phyloP scores from a whole-genome alignment of 2,797 vertebrate genomes.

The Forpus xanthops region DNA sequence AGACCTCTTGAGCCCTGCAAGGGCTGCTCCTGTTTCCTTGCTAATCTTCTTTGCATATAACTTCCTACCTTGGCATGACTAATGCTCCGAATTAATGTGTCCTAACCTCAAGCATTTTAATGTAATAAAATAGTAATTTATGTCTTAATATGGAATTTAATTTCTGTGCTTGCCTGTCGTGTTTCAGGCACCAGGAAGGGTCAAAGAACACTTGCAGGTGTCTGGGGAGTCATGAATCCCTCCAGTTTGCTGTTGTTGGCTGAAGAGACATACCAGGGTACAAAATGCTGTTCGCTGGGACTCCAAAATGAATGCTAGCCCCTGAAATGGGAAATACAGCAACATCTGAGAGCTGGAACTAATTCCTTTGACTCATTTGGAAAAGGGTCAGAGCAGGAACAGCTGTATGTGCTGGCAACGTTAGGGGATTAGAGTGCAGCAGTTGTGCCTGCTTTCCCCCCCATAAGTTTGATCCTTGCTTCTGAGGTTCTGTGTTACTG shows the following conservation, averaged over 20 bases:
- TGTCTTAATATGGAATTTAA: not conserved
- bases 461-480: not conserved
- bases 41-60: not conserved
- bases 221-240: not conserved
- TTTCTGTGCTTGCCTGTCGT: not conserved
- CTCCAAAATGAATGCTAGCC: constrained; percentile 3
- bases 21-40: not conserved
- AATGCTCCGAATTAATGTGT: not conserved
- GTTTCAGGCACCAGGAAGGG: not conserved
- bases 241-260: not conserved
- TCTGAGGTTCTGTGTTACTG: not conserved
- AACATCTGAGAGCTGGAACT: not conserved
- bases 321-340: constrained; percentile 41
- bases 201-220: constrained; percentile 5
- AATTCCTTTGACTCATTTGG: constrained; percentile 8
- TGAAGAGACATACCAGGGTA: not conserved
- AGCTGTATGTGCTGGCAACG: not conserved
- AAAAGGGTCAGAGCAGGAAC: not conserved
- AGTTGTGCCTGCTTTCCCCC: not conserved
- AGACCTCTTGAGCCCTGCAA: not conserved
- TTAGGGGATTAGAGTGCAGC: not conserved
- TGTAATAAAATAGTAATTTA: constrained; percentile 25
- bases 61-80: not conserved
- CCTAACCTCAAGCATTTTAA: constrained; percentile 20
- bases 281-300: not conserved